These are phyloP conservation scores for Malurus melanocephalus DNA, from an alignment of 2,113 vertebrate species.

Conservation along the genomic window DNA sequence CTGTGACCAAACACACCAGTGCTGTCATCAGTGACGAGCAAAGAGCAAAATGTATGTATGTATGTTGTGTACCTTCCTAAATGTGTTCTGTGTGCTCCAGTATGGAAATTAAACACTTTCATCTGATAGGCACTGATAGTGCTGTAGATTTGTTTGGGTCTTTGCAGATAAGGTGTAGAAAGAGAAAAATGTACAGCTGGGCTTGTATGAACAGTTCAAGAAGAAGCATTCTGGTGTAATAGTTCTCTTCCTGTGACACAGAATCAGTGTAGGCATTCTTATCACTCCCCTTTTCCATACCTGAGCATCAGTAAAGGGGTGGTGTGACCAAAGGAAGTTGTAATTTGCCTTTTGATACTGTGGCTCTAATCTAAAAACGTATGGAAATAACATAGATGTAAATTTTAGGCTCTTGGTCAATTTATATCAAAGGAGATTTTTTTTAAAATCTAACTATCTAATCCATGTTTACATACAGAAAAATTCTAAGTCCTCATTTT, in stretches of 20 bases:
- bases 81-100: neutral
- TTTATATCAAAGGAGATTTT: neutral
- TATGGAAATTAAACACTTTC: neutral
- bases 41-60: slow-evolving; percentile 83
- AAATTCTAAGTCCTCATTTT: neutral
- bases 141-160: neutral
- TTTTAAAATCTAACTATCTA: neutral
- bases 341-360: neutral
- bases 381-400: neutral
- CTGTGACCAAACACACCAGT: slow-evolving; percentile 73
- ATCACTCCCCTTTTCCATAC: neutral
- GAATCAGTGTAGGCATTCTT: neutral
- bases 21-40: slow-evolving; percentile 73
- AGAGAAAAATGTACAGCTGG: neutral
- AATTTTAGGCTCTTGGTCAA: neutral
- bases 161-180: neutral
- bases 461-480: neutral
- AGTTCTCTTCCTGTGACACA: neutral
- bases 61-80: neutral
- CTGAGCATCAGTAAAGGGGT: neutral
- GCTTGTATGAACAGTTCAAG: neutral
- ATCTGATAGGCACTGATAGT: neutral
- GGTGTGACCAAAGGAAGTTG: neutral
- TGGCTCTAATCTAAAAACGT: neutral
- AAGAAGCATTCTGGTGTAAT: neutral